Base-by-base conservation (phyloP, 2,797 vertebrate genomes). In the Sparus aurata region DNA sequence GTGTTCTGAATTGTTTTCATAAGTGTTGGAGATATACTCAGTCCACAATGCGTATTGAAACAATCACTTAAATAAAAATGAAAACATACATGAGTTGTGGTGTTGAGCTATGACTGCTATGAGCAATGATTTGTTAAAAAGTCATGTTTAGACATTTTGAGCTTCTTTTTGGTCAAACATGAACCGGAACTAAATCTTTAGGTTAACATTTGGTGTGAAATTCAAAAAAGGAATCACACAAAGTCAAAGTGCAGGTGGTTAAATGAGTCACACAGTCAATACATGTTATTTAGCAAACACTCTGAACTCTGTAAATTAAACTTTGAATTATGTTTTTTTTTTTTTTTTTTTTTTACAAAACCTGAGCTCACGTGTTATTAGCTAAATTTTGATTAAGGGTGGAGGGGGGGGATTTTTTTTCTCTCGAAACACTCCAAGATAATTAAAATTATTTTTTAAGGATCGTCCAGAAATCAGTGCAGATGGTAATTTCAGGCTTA, bases 391-490 rank as follows among this genome's bases (percentile, higher is more conserved):
- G 83, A 87, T 87, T 75, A 68, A 53, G 71, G 78, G 34, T 34
- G 34, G 59, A 38, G 34, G 34, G 34, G 34, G 34, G 34, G 9
- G 1, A 2, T 72, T 82, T 87, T 69, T 61, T 61, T 62, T 53
- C 5, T 45, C 27, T 49, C 23, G 25, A 83, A 86, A 80, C 61
- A 68, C 81, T 85, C 52, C 3, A 55, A 79, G 77, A 88, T 91
- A 93, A 93, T 92, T 92, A 91, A 90, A 95, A 94, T 93, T 80
- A 95, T 93, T 95, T 30, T 47, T 94, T 89, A 90, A 89, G 83
- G 80, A 92, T 91, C 87, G 85, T 84, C 72, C 87, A 85, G 90
- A 93, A 95, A 94, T 95, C 93, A 94, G 92, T 94, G 93, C 91
- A 90, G 89, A 92, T 92, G 94, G 89, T 92, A 92, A 93, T 93